Conservation (phyloP, 1,140 invertebrate genomes). For the Acromyrmex heyeri region DNA sequence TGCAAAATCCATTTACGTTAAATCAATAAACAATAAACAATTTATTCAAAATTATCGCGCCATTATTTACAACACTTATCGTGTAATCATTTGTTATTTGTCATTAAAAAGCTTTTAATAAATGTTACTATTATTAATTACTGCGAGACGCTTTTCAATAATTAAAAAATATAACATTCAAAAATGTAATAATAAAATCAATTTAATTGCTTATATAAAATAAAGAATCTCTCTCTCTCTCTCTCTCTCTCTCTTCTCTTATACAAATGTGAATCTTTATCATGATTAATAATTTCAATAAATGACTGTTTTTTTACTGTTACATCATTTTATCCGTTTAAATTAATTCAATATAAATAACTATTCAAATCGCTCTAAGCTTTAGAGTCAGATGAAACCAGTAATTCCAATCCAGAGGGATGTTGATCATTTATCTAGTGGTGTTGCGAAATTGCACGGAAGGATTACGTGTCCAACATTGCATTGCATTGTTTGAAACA, state of each 20-base stretch:
- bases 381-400: constrained; percentile 10
- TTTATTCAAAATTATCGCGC: not conserved
- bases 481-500: not conserved
- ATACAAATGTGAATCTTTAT: not conserved
- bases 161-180: not conserved
- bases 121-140: not conserved
- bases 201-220: not conserved
- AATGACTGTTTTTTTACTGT: not conserved
- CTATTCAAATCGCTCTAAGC: constrained; percentile 9
- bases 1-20: constrained; percentile 23
- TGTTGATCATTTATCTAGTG: constrained; percentile 18
- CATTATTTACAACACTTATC: not conserved
- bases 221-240: not conserved
- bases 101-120: not conserved
- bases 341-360: constrained; percentile 17
- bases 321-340: not conserved
- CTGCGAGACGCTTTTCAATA: not conserved
- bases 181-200: not conserved
- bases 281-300: not conserved
- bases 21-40: constrained; percentile 26
- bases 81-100: not conserved
- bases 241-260: not conserved
- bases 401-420: constrained; percentile 26
- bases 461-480: constrained; percentile 33
- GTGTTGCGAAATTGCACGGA: constrained; percentile 14